Evolutionary conservation across 1,140 invertebrate species (phyloP).

Genomic region (Helicoverpa zea): DNA sequence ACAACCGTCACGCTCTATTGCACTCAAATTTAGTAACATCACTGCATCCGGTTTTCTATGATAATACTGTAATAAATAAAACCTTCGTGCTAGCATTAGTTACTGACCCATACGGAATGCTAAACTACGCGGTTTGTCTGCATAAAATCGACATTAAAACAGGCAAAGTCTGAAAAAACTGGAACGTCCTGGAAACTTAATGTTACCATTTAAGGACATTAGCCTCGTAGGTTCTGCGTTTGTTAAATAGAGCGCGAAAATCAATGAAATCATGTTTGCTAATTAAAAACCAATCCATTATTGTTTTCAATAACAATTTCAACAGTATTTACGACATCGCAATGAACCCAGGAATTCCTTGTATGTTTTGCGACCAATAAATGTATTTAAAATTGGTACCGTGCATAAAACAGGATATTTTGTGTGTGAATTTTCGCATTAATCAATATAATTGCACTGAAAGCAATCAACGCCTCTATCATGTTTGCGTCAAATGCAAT

Average conservation of each 20-base stretch:
- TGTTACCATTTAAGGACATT: slow-evolving; percentile 12
- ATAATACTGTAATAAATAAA: slow-evolving; percentile 62
- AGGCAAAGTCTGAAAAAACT: not conserved
- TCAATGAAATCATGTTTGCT: not conserved
- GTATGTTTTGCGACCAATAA: too few relatives aligned
- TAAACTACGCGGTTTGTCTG: slow-evolving; percentile 35
- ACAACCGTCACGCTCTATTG: slow-evolving; percentile 70
- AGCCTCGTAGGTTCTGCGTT: not conserved
- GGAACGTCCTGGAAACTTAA: slow-evolving; percentile 18
- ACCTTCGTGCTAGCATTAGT: slow-evolving; percentile 49
- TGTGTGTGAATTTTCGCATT: not conserved
- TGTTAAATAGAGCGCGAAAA: slow-evolving; percentile 8
- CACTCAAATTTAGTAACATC: slow-evolving; percentile 63
- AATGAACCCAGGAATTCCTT: too few relatives aligned
- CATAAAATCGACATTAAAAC: slow-evolving; percentile 30
- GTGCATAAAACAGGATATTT: not conserved
- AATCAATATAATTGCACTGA: not conserved
- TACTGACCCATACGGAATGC: slow-evolving; percentile 47
- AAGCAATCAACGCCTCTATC: slow-evolving; percentile 9
- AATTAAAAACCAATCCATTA: not conserved
- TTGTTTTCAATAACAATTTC: not conserved
- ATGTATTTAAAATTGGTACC: too few relatives aligned
- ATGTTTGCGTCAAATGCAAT: slow-evolving; percentile 12
- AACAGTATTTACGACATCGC: not conserved
- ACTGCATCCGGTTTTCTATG: slow-evolving; percentile 63